Conservation (phyloP, 2,113 vertebrate species). For the Plectropomus leopardus region DNA sequence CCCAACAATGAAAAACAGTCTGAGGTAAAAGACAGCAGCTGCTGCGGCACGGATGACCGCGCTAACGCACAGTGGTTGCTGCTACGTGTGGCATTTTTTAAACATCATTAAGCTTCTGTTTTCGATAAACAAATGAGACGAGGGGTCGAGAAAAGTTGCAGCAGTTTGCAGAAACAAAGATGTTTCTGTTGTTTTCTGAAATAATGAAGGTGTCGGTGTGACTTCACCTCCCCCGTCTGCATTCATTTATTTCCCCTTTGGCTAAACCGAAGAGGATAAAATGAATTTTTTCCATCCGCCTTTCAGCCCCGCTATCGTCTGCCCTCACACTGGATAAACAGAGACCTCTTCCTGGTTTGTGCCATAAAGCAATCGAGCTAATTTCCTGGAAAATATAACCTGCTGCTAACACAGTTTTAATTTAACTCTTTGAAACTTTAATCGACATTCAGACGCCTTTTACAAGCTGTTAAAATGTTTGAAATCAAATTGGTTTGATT, state of each 20-base stretch:
- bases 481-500: no score
- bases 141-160: neutral
- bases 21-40: slow-evolving; percentile 84
- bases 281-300: neutral
- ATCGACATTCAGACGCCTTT: no score
- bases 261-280: neutral
- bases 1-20: slow-evolving; percentile 94
- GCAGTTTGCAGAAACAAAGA: no score
- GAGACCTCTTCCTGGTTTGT: neutral
- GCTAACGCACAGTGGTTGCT: neutral
- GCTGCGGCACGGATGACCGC: neutral
- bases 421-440: no score
- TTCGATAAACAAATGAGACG: neutral
- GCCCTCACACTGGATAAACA: slow-evolving; percentile 20
- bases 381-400: slow-evolving; percentile 22
- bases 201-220: neutral
- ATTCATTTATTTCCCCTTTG: neutral
- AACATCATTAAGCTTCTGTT: neutral
- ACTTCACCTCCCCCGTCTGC: fast-evolving
- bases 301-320: neutral
- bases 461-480: no score
- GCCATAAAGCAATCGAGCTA: slow-evolving; percentile 22
- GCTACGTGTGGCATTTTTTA: neutral
- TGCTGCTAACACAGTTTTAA: neutral
- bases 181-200: neutral